Percentiles rank a stretch among this genome's conserved stretches.
Conservation (phyloP, 1,140 invertebrate species). For the Sitodiplosis mosellana region DNA sequence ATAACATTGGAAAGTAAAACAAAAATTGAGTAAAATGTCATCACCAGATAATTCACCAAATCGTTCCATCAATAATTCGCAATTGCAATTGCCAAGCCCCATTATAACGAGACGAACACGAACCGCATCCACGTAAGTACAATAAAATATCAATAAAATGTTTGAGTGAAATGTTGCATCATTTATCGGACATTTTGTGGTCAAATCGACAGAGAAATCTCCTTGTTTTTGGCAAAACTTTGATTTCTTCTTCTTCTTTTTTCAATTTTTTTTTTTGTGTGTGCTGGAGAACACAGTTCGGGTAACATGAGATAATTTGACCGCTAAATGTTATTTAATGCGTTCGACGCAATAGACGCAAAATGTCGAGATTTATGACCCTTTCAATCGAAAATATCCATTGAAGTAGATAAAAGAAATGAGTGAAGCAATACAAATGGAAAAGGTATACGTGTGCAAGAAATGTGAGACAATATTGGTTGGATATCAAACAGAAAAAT, state of each 20-base stretch:
- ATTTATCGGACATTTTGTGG: neutral
- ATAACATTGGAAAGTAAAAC: too few relatives aligned
- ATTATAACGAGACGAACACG: slow-evolving; percentile 58
- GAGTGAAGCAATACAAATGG: neutral
- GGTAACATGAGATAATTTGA: too few relatives aligned
- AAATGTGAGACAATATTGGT: too few relatives aligned
- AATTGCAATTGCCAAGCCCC: slow-evolving; percentile 46
- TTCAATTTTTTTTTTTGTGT: slow-evolving; percentile 1
- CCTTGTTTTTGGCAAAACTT: neutral
- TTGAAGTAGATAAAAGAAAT: neutral
- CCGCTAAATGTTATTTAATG: too few relatives aligned
- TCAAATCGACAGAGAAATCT: neutral
- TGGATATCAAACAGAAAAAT: too few relatives aligned
- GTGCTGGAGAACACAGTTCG: slow-evolving; percentile 1
- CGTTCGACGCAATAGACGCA: neutral
- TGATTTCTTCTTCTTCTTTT: slow-evolving; percentile 3
- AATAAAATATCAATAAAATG: slow-evolving; percentile 1
- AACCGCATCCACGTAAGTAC: slow-evolving; percentile 56
- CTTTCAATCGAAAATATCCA: neutral
- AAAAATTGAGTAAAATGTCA: neutral
- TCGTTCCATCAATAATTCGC: neutral
- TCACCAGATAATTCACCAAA: neutral
- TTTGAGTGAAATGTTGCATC: neutral
- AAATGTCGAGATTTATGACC: neutral
- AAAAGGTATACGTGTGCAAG: neutral